Percentiles rank a stretch among this genome's conserved stretches.
Conservation (phyloP, 2,888 invertebrate genomes). For the Agrochola litura region DNA sequence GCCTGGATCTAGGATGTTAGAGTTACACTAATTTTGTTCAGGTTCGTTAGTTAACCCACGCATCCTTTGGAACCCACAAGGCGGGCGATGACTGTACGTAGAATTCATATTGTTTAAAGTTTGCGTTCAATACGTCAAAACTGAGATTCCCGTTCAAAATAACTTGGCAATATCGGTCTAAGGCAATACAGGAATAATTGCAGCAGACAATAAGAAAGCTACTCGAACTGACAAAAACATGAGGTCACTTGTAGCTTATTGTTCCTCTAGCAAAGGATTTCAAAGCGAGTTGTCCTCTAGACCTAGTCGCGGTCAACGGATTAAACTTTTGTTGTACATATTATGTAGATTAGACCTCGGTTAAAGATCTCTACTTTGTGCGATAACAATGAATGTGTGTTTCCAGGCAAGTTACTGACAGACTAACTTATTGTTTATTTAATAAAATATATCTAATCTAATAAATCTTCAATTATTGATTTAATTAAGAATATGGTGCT, state of each 20-base stretch:
- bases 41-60: conserved; percentile 2
- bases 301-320: conserved; percentile 28
- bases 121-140: conserved; percentile 7
- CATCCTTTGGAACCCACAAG: conserved; percentile 19
- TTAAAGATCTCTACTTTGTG: conserved; percentile 25
- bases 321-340: conserved; percentile 35
- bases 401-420: conserved; percentile 2
- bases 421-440: not conserved
- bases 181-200: conserved; percentile 34
- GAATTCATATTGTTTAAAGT: conserved; percentile 28
- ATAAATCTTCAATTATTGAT: conserved; percentile 10
- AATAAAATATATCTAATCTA: not conserved
- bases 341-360: conserved; percentile 22
- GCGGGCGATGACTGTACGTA: conserved; percentile 29
- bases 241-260: conserved; percentile 50
- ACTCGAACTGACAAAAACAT: conserved; percentile 16
- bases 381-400: conserved; percentile 24
- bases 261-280: conserved; percentile 42
- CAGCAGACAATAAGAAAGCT: conserved; percentile 18
- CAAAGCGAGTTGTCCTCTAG: conserved; percentile 38
- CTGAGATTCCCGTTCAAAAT: conserved; percentile 18
- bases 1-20: not conserved
- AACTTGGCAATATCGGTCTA: conserved; percentile 11
- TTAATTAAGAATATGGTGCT: conserved; percentile 29
- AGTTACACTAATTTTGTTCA: conserved; percentile 13